Conservation (phyloP, 1,140 invertebrate species). For the Euura saliciscinereae region DNA sequence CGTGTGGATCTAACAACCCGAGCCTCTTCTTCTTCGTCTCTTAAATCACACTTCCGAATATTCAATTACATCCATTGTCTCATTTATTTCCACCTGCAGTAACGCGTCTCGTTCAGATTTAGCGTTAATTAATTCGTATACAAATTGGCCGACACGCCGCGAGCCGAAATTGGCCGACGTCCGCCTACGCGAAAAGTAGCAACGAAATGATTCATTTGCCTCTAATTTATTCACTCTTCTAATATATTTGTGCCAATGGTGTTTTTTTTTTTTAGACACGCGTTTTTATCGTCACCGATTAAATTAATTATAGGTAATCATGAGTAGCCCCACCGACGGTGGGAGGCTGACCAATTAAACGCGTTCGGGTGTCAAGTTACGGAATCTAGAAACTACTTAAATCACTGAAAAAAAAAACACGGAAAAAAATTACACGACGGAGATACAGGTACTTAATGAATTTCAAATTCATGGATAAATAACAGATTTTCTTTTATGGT, state of each 20-base stretch:
- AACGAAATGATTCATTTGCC: conserved; percentile 19
- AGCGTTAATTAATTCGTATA: too few relatives aligned
- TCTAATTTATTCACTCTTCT: background rate
- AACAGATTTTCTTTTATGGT: too few relatives aligned
- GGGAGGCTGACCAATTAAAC: too few relatives aligned
- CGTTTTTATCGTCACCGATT: too few relatives aligned
- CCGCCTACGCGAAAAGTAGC: background rate
- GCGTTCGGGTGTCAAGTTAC: too few relatives aligned
- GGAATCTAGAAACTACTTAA: too few relatives aligned
- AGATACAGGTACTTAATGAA: too few relatives aligned
- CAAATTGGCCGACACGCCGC: conserved; percentile 3
- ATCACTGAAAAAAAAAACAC: too few relatives aligned
- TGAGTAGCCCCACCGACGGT: background rate
- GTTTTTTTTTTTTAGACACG: too few relatives aligned
- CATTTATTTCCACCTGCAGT: conserved; percentile 19
- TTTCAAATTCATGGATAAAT: too few relatives aligned
- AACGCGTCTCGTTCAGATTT: conserved; percentile 14
- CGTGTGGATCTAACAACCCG: conserved; percentile 7
- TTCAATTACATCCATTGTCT: conserved; percentile 43
- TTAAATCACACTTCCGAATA: conserved; percentile 42
- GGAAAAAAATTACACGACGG: too few relatives aligned
- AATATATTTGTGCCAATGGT: too few relatives aligned
- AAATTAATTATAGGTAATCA: conserved; percentile 6
- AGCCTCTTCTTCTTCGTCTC: conserved; percentile 14
- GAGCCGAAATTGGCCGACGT: background rate